Evolutionary conservation across 2,797 vertebrate species (phyloP).

Genomic region (Ispidina lecontei): DNA sequence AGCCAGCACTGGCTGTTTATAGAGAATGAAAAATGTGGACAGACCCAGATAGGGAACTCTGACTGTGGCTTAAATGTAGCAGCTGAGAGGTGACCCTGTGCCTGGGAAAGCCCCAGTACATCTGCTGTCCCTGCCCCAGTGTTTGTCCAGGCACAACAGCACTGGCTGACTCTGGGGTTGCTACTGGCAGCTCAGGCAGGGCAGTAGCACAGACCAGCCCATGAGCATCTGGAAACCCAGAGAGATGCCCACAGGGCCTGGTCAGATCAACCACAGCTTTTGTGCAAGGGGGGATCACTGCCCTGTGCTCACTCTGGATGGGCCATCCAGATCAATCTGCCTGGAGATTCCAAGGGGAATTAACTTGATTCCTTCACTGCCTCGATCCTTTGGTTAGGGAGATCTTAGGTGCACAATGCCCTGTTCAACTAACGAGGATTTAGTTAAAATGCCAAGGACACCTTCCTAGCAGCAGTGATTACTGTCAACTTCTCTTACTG

Average conservation of each 20-base stretch:
- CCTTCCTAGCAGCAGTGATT: background rate
- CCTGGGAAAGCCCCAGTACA: background rate
- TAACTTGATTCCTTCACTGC: background rate
- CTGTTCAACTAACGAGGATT: background rate
- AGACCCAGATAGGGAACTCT: background rate
- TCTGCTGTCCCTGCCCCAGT: background rate
- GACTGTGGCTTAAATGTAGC: background rate
- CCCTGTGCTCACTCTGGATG: background rate
- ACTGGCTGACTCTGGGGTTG: background rate
- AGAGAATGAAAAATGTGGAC: background rate
- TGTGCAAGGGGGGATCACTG: background rate
- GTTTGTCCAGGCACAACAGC: background rate
- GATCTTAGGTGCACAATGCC: background rate
- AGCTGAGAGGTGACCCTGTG: background rate
- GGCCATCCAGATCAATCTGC: background rate
- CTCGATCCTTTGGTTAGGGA: background rate
- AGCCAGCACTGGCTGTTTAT: background rate
- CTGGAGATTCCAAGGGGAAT: background rate
- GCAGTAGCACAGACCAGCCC: background rate
- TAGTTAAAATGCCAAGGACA: background rate
- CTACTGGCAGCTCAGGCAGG: background rate
- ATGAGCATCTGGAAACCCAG: background rate
- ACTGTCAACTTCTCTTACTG: background rate
- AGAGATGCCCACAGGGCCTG: background rate
- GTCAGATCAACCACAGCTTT: fast-evolving